These are phyloP conservation scores for Caenorhabditis uteleia DNA, from an alignment of 2,888 invertebrate genomes.

Conservation along the genomic window DNA sequence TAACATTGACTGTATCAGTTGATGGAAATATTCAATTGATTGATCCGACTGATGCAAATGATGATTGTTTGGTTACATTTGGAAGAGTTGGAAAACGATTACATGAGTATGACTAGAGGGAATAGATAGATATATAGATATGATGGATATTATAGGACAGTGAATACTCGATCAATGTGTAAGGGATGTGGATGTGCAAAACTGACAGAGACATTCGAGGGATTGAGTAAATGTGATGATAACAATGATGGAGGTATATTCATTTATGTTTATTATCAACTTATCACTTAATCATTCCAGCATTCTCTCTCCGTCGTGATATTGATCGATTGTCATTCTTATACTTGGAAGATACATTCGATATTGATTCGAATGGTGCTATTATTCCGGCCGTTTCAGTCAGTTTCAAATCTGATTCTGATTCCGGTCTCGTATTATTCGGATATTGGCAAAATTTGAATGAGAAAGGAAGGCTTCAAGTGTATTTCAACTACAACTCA, in stretches of 20 bases:
- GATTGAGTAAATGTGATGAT: conserved; percentile 25
- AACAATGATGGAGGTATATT: conserved; percentile 10
- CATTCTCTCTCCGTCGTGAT: no score
- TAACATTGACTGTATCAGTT: conserved; percentile 16
- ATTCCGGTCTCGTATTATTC: conserved; percentile 46
- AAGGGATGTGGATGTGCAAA: conserved; percentile 32
- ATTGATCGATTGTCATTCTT: conserved; percentile 44
- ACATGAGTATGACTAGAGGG: no score
- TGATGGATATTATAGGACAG: no score
- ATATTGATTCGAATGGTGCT: conserved; percentile 27
- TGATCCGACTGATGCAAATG: conserved; percentile 35
- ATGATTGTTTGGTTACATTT: conserved; percentile 32
- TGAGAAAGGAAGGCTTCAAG: conserved; percentile 46
- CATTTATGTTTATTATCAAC: no score
- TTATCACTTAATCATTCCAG: no score
- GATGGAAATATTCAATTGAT: conserved; percentile 32
- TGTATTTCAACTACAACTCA: conserved; percentile 37
- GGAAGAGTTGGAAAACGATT: conserved; percentile 3
- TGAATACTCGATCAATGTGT: conserved; percentile 23
- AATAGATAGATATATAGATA: no score
- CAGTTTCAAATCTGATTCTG: conserved; percentile 45
- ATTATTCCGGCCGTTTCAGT: conserved; percentile 30
- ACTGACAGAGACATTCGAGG: conserved; percentile 27
- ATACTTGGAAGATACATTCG: conserved; percentile 35
- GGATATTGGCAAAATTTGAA: conserved; percentile 44